Percentiles rank a stretch among this genome's conserved stretches.
Evolutionary conservation across 1,140 invertebrate genomes (phyloP).

Genomic region (Euglossa dilemma): DNA sequence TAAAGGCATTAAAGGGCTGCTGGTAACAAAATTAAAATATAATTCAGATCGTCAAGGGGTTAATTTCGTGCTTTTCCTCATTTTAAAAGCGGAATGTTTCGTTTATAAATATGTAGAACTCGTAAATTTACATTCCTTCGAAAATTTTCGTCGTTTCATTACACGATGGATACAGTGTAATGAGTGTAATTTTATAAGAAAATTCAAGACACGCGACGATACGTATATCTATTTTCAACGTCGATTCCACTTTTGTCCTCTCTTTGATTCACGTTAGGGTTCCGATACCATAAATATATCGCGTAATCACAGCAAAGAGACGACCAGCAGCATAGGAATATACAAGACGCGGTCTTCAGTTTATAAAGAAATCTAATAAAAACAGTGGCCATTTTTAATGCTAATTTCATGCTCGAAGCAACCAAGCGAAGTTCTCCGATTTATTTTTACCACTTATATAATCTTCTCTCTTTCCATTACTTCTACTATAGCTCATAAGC

Average conservation of each 20-base stretch:
- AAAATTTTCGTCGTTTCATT: not conserved
- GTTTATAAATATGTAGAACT: no score
- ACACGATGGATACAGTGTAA: not conserved
- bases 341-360: conserved; percentile 1
- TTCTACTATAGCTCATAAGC: no score
- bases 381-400: no score
- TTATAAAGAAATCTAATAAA: not conserved
- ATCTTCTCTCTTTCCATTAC: not conserved
- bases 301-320: conserved; percentile 1
- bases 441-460: not conserved
- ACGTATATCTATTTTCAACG: conserved; percentile 16
- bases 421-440: not conserved
- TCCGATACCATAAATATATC: conserved; percentile 38
- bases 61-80: no score
- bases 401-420: not conserved
- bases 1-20: no score
- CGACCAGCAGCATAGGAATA: not conserved
- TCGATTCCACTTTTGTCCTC: conserved; percentile 14
- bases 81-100: no score
- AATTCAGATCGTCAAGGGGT: no score
- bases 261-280: not conserved
- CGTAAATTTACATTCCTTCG: not conserved
- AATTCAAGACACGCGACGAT: not conserved
- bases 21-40: no score
- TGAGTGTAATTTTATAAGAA: conserved; percentile 3